Base-by-base conservation (phyloP, 2,113 vertebrate genomes). In the Empidonax traillii region DNA sequence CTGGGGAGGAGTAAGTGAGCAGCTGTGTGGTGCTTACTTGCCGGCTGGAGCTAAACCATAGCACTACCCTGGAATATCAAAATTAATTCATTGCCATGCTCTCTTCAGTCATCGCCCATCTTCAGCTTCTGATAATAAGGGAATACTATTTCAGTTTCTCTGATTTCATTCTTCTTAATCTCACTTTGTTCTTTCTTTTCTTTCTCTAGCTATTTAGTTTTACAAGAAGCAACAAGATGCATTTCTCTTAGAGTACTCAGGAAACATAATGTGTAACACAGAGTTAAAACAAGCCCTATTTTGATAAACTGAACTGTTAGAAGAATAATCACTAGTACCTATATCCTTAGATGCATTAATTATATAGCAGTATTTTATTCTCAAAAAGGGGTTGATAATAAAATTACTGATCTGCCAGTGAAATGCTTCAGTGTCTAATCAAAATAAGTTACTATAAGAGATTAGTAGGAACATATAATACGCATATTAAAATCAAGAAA, bases 31-130 rank as follows among this genome's bases (percentile, higher is more conserved):
- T 44, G 30, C 28, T 44, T 44, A 44, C 28, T 44, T 44, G 7
- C 14, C 0, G 0, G 27, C 18, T 71, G 12, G 4, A 4, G 8
- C 77, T 63, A 43, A 52, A 63, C 25, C 22, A 49, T 3, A 6
- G 47, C 67, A 24, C 30, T 10, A 35, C 17, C 12, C 44, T 37
- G 35, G 24, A 74, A 44, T 78, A 75, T 14, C 3, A 47, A 55
- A 86, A 74, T 69, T 44, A 81, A 75, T 74, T 77, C 37, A 86
- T 17, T 23, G 23, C 10, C 39, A 68, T 56, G 9, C 8, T 87
- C 6, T 71, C 18, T 85, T 93, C 14, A 67, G 28, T 77, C 78
- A 65, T 20, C 65, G 24, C 23, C 9, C 31, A 41, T 20, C 16
- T 61, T 87, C 15, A 77, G 16, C 30, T 20, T 51, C 46, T 51